A percentile compares a stretch with the other conserved stretches of the same genome.
These are phyloP conservation scores for Capitulum mitella DNA, from an alignment of 2,888 invertebrate genomes.

Conservation along the genomic window DNA sequence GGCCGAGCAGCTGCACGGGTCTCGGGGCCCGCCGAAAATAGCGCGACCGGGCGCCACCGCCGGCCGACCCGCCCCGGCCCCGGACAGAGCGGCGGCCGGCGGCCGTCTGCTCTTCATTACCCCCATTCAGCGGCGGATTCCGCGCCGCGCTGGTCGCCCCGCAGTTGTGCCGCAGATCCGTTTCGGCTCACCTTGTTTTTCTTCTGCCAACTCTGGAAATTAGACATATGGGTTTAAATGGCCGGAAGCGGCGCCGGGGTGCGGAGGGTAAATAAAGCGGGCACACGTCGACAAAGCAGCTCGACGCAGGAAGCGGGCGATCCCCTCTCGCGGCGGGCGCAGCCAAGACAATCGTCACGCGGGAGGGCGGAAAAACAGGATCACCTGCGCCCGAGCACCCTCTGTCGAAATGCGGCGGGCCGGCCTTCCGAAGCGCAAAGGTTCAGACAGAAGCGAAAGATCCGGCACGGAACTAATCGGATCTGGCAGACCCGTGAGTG, in stretches of 20 bases:
- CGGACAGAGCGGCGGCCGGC: background rate
- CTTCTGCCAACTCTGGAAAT: slow-evolving; percentile 15
- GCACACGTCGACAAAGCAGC: background rate
- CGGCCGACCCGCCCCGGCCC: too few species aligned
- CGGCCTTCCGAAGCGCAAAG: background rate
- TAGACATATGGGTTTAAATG: slow-evolving; percentile 21
- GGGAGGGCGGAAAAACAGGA: background rate
- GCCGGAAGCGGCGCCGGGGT: slow-evolving; percentile 1
- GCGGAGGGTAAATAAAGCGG: background rate
- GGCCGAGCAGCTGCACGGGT: slow-evolving; percentile 2
- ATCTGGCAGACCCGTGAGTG: too few species aligned
- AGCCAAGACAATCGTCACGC: background rate
- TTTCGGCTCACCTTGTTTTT: slow-evolving; percentile 1
- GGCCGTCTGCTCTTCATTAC: background rate
- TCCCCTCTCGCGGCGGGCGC: background rate
- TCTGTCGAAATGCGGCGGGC: background rate
- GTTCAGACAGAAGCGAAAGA: too few species aligned
- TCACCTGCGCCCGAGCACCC: background rate
- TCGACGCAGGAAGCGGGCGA: background rate
- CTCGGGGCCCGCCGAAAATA: background rate
- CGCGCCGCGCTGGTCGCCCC: background rate
- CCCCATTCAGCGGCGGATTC: background rate
- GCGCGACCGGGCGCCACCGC: background rate
- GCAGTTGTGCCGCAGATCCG: background rate
- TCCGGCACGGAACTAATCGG: too few species aligned